A percentile compares a stretch with the other conserved stretches of the same genome.
These are phyloP conservation scores for Cyanoliseus patagonus DNA, from an alignment of 2,113 vertebrate species.

Conservation along the genomic window DNA sequence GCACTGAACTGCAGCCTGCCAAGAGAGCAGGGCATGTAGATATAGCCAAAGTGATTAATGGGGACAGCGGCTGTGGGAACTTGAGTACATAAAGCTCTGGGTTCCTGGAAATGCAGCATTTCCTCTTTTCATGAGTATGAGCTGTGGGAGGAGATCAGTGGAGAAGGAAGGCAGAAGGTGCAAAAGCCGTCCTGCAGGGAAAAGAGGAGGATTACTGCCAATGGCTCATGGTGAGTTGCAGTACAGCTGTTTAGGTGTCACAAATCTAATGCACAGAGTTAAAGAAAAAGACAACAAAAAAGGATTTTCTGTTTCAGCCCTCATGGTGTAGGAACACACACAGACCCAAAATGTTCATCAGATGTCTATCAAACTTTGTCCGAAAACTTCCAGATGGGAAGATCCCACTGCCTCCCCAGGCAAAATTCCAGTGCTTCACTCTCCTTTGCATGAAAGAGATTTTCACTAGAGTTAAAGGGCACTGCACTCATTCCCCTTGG, in stretches of 20 bases:
- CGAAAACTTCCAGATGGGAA: background rate
- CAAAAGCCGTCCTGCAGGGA: background rate
- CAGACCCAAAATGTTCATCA: background rate
- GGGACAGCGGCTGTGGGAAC: background rate
- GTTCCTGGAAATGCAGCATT: background rate
- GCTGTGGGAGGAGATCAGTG: background rate
- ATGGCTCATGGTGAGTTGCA: background rate
- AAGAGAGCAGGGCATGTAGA: background rate
- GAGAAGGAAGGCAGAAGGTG: background rate
- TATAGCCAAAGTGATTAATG: background rate
- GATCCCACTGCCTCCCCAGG: background rate
- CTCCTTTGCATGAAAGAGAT: background rate
- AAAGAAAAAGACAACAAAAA: background rate
- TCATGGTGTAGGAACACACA: fast-evolving
- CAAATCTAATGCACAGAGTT: background rate
- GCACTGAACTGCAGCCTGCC: background rate
- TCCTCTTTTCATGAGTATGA: background rate
- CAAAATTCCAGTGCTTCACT: background rate
- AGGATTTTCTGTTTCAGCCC: background rate
- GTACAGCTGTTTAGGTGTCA: background rate
- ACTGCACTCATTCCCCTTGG: background rate
- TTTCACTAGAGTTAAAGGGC: background rate
- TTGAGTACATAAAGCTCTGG: background rate
- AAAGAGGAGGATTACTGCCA: background rate
- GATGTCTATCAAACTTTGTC: background rate